Percentiles rank a stretch among this genome's conserved stretches.
phyloP scores from a whole-genome alignment of 2,888 invertebrate species.

The Torymus texanus region DNA sequence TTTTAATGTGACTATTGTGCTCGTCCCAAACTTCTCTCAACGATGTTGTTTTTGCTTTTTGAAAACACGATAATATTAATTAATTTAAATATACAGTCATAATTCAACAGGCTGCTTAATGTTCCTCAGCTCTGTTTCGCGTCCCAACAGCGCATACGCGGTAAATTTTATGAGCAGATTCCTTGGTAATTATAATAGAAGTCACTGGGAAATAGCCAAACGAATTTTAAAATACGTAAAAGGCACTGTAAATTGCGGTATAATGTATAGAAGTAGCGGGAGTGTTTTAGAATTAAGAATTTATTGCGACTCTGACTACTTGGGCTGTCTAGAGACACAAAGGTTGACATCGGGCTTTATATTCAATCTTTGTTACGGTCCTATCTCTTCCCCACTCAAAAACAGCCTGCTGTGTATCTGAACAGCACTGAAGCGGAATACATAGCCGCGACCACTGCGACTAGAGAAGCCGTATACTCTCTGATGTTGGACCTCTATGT shows the following conservation, averaged over 20 bases:
- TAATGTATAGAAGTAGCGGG: constrained; percentile 6
- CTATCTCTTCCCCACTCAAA: not conserved
- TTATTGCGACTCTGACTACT: no score
- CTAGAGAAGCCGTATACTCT: constrained; percentile 59
- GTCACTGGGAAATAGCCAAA: constrained; percentile 35
- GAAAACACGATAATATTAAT: no score
- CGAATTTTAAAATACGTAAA: constrained; percentile 25
- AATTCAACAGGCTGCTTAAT: no score
- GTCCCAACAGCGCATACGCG: constrained; percentile 29
- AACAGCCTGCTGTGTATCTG: constrained; percentile 56
- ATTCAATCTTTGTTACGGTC: no score
- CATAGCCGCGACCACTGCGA: constrained; percentile 60
- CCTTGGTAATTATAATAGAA: constrained; percentile 1
- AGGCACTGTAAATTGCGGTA: not conserved
- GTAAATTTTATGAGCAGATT: constrained; percentile 28
- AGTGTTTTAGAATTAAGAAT: no score
- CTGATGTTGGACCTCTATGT: constrained; percentile 52
- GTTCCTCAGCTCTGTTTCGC: constrained; percentile 14
- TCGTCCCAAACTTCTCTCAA: no score
- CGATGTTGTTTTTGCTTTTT: no score
- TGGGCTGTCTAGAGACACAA: no score
- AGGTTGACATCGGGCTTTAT: no score
- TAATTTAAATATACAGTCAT: no score
- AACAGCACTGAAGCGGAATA: constrained; percentile 64
- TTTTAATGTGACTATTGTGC: no score